Evolutionary conservation across 2,888 invertebrate genomes (phyloP).

Genomic region (Holacanthella duospinosa): DNA sequence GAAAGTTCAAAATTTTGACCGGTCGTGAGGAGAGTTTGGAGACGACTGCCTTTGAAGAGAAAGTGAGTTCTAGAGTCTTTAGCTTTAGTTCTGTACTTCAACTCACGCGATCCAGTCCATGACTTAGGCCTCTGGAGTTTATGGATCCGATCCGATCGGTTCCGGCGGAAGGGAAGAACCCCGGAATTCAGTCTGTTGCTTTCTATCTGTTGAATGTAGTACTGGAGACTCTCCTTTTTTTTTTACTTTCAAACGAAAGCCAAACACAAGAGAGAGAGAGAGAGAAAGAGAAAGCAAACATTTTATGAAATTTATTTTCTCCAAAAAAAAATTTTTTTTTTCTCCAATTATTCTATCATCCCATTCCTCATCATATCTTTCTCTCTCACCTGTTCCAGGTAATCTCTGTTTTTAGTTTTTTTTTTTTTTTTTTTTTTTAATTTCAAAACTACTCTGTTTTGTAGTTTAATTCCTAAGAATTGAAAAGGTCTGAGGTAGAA

Average conservation of each 20-base stretch:
- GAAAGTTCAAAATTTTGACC: not conserved
- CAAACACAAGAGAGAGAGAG: not conserved
- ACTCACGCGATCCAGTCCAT: slow-evolving; percentile 1
- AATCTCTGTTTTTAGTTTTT: no score
- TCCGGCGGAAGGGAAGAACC: slow-evolving; percentile 4
- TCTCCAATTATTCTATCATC: not conserved
- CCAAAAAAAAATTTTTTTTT: not conserved
- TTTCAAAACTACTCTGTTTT: no score
- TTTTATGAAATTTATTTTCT: slow-evolving; percentile 1
- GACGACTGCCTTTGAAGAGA: not conserved
- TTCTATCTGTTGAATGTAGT: slow-evolving; percentile 4
- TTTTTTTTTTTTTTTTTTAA: no score
- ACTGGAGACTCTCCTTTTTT: not conserved
- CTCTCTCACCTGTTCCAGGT: not conserved
- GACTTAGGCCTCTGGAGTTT: slow-evolving; percentile 2
- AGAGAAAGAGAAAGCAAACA: slow-evolving; percentile 8
- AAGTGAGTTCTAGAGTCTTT: no score
- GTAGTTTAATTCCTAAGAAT: no score
- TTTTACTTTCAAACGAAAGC: not conserved
- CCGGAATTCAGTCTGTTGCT: slow-evolving; percentile 3
- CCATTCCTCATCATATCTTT: not conserved
- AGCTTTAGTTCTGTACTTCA: no score
- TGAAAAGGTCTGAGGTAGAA: no score
- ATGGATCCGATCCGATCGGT: slow-evolving; percentile 5
- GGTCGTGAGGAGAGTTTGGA: not conserved